Conservation (phyloP, 2,797 vertebrate species). For the Poliocrania exsul region DNA sequence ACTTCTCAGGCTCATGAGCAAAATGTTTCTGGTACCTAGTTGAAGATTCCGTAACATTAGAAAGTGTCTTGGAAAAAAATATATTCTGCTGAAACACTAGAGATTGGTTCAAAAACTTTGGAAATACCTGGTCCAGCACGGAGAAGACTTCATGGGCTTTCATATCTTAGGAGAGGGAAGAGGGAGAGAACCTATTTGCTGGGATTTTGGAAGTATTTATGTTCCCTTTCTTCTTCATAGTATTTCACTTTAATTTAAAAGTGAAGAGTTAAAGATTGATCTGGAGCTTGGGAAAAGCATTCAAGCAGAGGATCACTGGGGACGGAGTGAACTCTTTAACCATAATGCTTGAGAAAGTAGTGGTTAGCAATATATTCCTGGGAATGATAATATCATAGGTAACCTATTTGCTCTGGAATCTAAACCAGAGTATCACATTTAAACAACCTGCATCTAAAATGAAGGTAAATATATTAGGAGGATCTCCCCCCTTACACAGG, state of each 20-base stretch:
- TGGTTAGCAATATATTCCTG: background rate
- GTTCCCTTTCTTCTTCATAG: background rate
- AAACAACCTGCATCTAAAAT: background rate
- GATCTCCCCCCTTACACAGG: background rate
- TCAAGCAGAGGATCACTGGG: constrained; percentile 28
- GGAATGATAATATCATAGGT: constrained; percentile 26
- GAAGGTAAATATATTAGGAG: background rate
- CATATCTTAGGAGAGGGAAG: background rate
- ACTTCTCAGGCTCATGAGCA: background rate
- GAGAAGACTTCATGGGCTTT: background rate
- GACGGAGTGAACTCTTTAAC: background rate
- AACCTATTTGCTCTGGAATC: constrained; percentile 44
- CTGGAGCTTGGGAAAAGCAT: constrained; percentile 59
- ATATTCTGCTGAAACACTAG: background rate
- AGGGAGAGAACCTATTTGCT: background rate
- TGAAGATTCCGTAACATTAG: background rate
- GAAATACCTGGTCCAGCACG: background rate
- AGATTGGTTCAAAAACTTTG: background rate
- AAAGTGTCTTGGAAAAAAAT: background rate
- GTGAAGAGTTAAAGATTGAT: constrained; percentile 63
- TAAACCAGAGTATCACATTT: background rate
- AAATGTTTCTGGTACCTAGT: background rate
- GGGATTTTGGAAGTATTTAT: background rate
- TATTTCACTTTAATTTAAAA: constrained; percentile 11
- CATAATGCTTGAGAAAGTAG: background rate